Evolutionary conservation across 2,888 invertebrate species (phyloP), one percentile per base, ranked within the genome.

Genomic region (Chymomyza amoena): DNA sequence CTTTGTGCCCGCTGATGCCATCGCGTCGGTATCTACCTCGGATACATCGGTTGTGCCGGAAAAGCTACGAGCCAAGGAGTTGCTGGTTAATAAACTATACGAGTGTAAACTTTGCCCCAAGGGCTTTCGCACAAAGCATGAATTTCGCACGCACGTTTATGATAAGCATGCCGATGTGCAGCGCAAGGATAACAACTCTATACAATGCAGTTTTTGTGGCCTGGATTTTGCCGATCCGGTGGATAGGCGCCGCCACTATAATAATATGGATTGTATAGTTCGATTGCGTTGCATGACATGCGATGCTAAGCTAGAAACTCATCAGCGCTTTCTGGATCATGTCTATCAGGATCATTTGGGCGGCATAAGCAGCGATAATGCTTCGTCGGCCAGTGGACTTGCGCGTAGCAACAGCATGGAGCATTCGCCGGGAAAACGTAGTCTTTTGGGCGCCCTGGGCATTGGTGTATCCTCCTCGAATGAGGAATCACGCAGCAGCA

Each of bases 241-340:
- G 2, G 90, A 91, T 66, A 84, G 91, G 3, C 91, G 91, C n/a
- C 90, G 91, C 0, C 92, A 92, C 71, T 91, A 91, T 73, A 92
- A 91, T 66, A 92, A 92, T 70, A 91, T 92, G 90, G 92, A 91
- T 64, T 92, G 92, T 68, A 92, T 92, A 77, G 91, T 91, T 2
- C 89, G 89, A 6, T 68, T 92, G 51, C 90, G 90, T 18, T 92
- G 92, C 79, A 91, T 91, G 63, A 92, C 92, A 15, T 92, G 92
- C 70, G 90, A 91, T 16, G 90, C 90, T 50, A 90, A 91, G 69
- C 86, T 92, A 77, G 91, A 91, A 66, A 90, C 90, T 52, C 91
- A 92, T 75, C 90, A 91, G 68, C 89, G 89, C 20, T 92, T 91
- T 70, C 84, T 92, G 65, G 91, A 92, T 28, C 92, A 92, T 71